Base-by-base conservation (phyloP, 2,113 vertebrate genomes). In the Piliocolobus tephrosceles region DNA sequence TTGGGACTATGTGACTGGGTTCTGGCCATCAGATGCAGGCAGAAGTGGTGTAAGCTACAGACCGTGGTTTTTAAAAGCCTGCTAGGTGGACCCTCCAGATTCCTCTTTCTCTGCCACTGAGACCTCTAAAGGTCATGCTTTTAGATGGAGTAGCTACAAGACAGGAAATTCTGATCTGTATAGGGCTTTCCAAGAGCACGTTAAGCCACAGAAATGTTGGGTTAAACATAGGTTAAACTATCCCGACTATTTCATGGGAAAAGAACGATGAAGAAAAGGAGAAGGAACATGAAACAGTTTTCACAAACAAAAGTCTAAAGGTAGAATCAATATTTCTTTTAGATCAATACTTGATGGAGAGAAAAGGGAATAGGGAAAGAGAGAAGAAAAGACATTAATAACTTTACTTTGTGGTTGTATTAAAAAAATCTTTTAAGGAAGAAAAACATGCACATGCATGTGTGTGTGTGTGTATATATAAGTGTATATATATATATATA, bases 271-370 rank as follows among this genome's bases (percentile, higher is more conserved):
- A 81, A 89, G 75, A 57, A 86, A 90, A 35, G 45, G 35, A 52
- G 50, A 18, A 61, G 47, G 22, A 55, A 32, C 25, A 13, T 22
- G 47, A 87, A 88, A 80, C 47, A 55, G 75, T 81, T 96, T 95
- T 66, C 50, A 80, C 70, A n/a, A 70, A 40, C 25, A 52, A 50
- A 76, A 47, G 61, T 91, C 86, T 83, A 45, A 66, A 95, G 40
- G 89, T 45, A 35, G 76, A 94, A 85, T 93, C 86, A 73, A 47
- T 83, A 61, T 66, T 88, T 93, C 72, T 88, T 58, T 90, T 61
- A 76, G 80, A 80, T 92, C 84, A 52, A 58, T 86, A 57, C 38
- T 72, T 87, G 73, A 47, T 89, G n/a, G 88, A 20, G 20, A 78
- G 47, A 90, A 84, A 18, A 58, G 18, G 35, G 55, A 73, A 85